These are phyloP conservation scores for Tenrec ecaudatus DNA, from an alignment of 2,113 vertebrate species.

Conservation along the genomic window DNA sequence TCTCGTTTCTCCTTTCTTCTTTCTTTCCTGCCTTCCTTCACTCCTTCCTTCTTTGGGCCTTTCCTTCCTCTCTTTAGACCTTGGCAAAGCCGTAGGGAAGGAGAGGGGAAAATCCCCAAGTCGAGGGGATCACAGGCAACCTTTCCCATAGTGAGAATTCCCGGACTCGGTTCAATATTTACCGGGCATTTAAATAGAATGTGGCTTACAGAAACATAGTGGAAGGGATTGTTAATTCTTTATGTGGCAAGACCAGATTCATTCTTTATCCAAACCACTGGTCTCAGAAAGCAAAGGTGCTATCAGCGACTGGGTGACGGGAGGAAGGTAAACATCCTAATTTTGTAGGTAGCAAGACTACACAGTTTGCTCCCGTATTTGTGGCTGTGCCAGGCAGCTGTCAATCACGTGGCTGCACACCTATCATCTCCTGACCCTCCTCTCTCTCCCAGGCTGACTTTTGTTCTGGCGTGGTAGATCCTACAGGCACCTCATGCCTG, in stretches of 20 bases:
- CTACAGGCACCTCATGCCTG: background rate
- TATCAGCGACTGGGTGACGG: background rate
- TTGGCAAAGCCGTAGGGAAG: background rate
- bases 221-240: conserved; percentile 15
- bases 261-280: background rate
- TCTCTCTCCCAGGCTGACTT: background rate
- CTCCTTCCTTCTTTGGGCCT: background rate
- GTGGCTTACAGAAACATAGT: background rate
- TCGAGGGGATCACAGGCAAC: background rate
- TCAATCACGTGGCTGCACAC: background rate
- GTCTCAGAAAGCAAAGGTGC: conserved; percentile 5
- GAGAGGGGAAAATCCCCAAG: background rate
- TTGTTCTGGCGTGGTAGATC: too few species aligned
- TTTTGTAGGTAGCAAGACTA: background rate
- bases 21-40: background rate
- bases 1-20: background rate
- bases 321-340: background rate
- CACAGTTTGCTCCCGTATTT: background rate
- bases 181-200: conserved; percentile 24
- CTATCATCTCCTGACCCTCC: too few species aligned
- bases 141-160: accelerated
- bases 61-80: background rate
- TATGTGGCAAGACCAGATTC: conserved; percentile 12
- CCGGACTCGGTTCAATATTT: conserved; percentile 21
- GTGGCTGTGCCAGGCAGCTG: background rate